Conservation (phyloP, 2,888 invertebrate species). For the Machimus atricapillus region DNA sequence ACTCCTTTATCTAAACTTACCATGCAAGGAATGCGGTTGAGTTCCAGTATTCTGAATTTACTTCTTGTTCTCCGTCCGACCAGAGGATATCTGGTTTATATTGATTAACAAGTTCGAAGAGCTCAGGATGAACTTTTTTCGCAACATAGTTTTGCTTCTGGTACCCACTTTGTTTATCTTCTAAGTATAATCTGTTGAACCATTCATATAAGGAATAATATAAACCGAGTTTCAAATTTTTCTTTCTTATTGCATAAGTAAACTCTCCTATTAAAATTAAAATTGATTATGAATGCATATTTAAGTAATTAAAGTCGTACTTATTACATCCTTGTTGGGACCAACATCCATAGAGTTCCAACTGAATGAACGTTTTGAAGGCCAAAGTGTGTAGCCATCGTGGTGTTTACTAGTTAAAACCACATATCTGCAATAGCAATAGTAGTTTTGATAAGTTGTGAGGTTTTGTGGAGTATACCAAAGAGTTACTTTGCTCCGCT, state of each 20-base stretch:
- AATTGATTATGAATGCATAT: background rate
- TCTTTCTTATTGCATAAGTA: slow-evolving; percentile 70
- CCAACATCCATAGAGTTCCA: slow-evolving; percentile 86
- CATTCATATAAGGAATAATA: slow-evolving; percentile 90
- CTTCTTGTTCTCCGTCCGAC: slow-evolving; percentile 97
- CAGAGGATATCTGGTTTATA: slow-evolving; percentile 84
- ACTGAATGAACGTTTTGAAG: slow-evolving; percentile 80
- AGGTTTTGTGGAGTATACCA: background rate
- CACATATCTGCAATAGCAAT: slow-evolving; percentile 68
- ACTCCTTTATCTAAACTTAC: slow-evolving; percentile 45
- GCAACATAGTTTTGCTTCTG: slow-evolving; percentile 71
- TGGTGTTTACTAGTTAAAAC: slow-evolving; percentile 89
- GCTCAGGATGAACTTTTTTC: slow-evolving; percentile 79
- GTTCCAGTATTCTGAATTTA: slow-evolving; percentile 81
- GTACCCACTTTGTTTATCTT: slow-evolving; percentile 73
- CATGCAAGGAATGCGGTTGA: slow-evolving; percentile 86
- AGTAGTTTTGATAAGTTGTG: background rate
- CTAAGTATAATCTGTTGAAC: slow-evolving; percentile 82
- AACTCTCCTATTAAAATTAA: slow-evolving; percentile 64
- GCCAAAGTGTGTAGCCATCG: slow-evolving; percentile 85
- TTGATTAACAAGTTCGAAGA: slow-evolving; percentile 75
- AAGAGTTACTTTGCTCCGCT: slow-evolving; percentile 82
- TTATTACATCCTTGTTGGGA: slow-evolving; percentile 78
- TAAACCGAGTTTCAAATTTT: slow-evolving; percentile 77
- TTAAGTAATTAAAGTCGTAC: slow-evolving; percentile 54